Evolutionary conservation across 2,888 invertebrate genomes (phyloP).

Genomic region (Euclidia mi): DNA sequence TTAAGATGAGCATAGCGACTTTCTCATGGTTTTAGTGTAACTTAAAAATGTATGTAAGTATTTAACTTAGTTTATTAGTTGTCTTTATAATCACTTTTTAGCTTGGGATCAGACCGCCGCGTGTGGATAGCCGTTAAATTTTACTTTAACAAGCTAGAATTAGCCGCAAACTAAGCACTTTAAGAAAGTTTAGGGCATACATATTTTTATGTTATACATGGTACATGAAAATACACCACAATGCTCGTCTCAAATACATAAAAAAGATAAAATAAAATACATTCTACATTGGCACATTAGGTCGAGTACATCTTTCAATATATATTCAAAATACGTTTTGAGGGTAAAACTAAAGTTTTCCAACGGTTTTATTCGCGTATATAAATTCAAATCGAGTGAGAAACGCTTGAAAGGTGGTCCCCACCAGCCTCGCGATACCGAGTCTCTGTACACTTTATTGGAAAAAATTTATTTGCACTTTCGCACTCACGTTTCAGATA

Average conservation of each 20-base stretch:
- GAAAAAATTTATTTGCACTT: conserved; percentile 64
- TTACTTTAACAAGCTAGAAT: no score
- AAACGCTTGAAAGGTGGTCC: conserved; percentile 44
- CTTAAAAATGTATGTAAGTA: no score
- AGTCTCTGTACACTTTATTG: conserved; percentile 46
- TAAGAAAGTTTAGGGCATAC: no score
- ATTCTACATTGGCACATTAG: conserved; percentile 17
- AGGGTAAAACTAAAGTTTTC: conserved; percentile 51
- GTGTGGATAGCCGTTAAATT: no score
- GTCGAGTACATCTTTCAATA: conserved; percentile 28
- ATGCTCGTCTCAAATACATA: neutral
- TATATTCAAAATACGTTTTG: conserved; percentile 51
- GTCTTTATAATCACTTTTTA: no score
- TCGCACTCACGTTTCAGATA: conserved; percentile 31
- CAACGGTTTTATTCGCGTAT: conserved; percentile 50
- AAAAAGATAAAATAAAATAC: conserved; percentile 6
- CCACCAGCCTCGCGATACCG: conserved; percentile 53
- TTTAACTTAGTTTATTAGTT: no score
- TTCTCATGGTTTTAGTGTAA: no score
- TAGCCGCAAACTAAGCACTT: no score
- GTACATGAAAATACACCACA: neutral
- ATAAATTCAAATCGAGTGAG: conserved; percentile 72
- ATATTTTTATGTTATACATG: no score
- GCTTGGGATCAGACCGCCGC: no score
- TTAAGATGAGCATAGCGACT: no score